These are phyloP conservation scores for Danio kyathit DNA, from an alignment of 2,797 vertebrate genomes.

Conservation along the genomic window DNA sequence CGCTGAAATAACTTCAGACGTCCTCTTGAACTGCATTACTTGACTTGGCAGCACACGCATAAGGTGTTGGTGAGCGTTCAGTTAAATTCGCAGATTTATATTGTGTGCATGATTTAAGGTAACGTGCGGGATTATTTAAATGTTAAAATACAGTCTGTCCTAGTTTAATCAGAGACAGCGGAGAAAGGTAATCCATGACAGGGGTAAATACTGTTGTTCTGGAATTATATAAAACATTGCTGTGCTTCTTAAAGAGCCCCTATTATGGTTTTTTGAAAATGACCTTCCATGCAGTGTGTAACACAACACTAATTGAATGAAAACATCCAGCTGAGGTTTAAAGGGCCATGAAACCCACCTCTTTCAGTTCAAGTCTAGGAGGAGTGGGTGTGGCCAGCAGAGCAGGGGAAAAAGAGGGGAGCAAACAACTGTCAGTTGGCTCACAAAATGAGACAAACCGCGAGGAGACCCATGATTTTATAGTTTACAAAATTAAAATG, in stretches of 20 bases:
- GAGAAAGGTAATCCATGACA: background rate
- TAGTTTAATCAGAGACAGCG: background rate
- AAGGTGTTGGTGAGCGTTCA: constrained; percentile 9
- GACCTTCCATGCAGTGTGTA: no score
- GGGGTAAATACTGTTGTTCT: background rate
- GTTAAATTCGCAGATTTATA: background rate
- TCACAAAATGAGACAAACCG: no score
- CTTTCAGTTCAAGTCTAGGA: no score
- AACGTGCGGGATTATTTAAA: background rate
- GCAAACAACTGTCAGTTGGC: no score
- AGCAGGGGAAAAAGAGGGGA: no score
- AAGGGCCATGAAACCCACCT: no score
- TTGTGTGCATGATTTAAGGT: constrained; percentile 13
- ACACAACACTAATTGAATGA: no score
- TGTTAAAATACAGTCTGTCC: background rate
- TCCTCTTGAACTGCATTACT: constrained; percentile 17
- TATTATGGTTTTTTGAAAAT: no score
- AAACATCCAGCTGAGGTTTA: no score
- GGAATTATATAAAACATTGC: background rate
- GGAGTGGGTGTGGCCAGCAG: no score
- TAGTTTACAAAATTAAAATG: no score
- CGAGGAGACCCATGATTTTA: no score
- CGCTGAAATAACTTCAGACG: constrained; percentile 41
- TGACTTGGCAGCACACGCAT: constrained; percentile 16
- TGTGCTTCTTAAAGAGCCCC: background rate